Conservation (phyloP, 64 coral and sea anemone genomes). For the Stylophora pistillata region DNA sequence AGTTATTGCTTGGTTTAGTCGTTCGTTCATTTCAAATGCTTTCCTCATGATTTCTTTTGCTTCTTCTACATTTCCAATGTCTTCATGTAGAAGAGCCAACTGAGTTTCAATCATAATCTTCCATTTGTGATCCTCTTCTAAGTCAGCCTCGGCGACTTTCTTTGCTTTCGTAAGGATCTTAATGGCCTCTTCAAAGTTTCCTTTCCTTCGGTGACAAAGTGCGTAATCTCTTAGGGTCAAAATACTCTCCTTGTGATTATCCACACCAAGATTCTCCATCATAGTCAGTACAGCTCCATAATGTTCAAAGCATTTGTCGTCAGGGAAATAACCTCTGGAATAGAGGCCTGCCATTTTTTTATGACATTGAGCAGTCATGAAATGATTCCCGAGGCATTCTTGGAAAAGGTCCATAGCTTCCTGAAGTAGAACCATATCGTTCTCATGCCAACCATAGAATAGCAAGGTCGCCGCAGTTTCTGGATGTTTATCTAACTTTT, state of each 20-base stretch:
- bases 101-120: slow-evolving; percentile 15
- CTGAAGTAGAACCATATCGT: not conserved
- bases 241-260: not conserved
- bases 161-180: not conserved
- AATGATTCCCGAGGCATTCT: not conserved
- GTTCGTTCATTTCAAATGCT: not conserved
- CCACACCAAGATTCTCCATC: not conserved
- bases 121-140: slow-evolving; percentile 15
- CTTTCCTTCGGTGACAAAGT: not conserved
- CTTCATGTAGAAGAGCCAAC: not conserved
- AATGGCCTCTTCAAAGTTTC: not conserved
- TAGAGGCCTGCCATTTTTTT: slow-evolving; percentile 21
- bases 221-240: not conserved
- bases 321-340: not conserved
- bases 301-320: not conserved
- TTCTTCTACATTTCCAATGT: not conserved
- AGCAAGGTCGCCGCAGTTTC: not conserved
- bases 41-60: not conserved
- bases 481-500: not conserved
- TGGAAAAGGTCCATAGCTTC: not conserved
- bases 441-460: slow-evolving; percentile 3
- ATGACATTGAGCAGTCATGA: not conserved
- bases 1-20: not conserved
- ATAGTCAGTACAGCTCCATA: slow-evolving; percentile 9
- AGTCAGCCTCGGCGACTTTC: not conserved